Conservation (phyloP, 1,140 invertebrate genomes). For the Callitettix versicolor region DNA sequence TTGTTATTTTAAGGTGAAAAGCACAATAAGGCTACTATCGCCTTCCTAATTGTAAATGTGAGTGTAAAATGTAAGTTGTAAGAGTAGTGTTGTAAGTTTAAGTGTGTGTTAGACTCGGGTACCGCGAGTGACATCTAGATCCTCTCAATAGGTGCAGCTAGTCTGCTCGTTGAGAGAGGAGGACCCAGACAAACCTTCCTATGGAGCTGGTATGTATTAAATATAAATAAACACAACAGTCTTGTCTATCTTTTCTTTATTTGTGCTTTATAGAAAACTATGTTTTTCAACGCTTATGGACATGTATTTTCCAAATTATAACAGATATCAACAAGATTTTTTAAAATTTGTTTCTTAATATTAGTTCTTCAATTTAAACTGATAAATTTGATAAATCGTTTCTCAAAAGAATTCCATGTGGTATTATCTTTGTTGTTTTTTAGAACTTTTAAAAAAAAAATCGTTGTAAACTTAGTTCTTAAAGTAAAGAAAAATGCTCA, state of each 20-base stretch:
- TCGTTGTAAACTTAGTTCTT: background rate
- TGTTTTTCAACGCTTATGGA: background rate
- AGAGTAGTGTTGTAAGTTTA: too few relatives aligned
- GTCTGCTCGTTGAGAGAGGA: too few relatives aligned
- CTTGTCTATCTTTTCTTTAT: background rate
- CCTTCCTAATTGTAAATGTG: too few relatives aligned
- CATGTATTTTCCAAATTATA: background rate
- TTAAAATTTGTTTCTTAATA: background rate
- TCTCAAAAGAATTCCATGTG: background rate
- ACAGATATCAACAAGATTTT: background rate
- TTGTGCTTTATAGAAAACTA: background rate
- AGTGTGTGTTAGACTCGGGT: too few relatives aligned
- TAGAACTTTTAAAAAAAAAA: background rate
- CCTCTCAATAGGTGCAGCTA: too few relatives aligned
- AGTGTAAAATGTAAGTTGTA: too few relatives aligned
- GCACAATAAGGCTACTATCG: too few relatives aligned
- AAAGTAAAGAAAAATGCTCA: background rate
- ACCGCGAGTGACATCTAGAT: too few relatives aligned
- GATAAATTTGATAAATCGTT: background rate
- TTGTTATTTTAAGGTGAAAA: too few relatives aligned
- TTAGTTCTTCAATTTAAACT: background rate
- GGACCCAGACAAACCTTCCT: slow-evolving; percentile 11
- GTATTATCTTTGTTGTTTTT: background rate
- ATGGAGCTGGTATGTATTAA: slow-evolving; percentile 4
- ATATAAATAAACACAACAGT: background rate